Evolutionary conservation across 2,113 vertebrate genomes (phyloP), one percentile per base, ranked within the genome.

Genomic region (Hemiprocne comata): DNA sequence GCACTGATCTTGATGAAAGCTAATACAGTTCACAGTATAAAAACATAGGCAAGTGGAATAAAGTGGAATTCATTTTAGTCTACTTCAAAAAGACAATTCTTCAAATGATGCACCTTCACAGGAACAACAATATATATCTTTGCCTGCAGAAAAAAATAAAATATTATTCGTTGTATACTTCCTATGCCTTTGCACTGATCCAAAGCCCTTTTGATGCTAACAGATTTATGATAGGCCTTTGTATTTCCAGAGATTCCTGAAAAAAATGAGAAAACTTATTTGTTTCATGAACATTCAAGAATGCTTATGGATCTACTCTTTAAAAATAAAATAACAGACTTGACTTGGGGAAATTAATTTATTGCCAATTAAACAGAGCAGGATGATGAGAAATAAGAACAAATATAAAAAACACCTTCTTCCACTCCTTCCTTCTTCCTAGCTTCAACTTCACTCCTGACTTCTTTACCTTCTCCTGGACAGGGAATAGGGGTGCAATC

Each of bases 401-500:
- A 57, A 29, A 31, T 7, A 2, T 11, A 65, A 72, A 66, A 83
- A 44, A 10, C 13, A 38, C 6, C 7, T 89, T 78, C 5, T 2
- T 9, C 2, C 9, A 29, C 25, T 3, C 5, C 1, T 87, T 9
- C 2, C 3, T 67, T 83, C 12, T 66, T 66, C 23, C 5, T 2
- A 80, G 24, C 14, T 25, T 71, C 12, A 83, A 0, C 6, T 66
- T 75, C 34, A 38, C 20, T 92, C n/a, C n/a, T 25, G 7, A 9
- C 9, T 42, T 80, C 25, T 46, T 17, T 36, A 6, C 11, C 2
- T 83, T 7, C 2, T 64, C 7, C 10, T 3, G 1, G 9, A 55
- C 1, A 2, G 9, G 11, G 16, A 55, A 31, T 25, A 7, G 10
- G 3, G 0, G 23, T 80, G 10, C 2, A 2, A 13, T 25, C 36